These are phyloP conservation scores for Glyptemys insculpta DNA, from an alignment of 2,797 vertebrate species.

Conservation along the genomic window DNA sequence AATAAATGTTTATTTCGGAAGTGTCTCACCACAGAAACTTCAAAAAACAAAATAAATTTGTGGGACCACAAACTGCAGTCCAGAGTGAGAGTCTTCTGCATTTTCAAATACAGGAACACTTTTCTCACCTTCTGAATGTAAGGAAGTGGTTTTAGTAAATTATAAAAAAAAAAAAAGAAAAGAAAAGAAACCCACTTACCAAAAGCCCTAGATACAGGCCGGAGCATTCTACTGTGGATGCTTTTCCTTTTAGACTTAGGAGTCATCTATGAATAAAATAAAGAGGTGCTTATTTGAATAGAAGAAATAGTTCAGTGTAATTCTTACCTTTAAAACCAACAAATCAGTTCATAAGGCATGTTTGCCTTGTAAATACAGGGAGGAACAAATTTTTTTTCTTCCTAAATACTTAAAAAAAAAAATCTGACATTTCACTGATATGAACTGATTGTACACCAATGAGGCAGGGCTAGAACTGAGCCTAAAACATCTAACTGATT, in stretches of 20 bases:
- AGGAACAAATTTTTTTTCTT: rapidly evolving
- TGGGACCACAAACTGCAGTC: neutral
- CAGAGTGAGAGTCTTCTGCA: neutral
- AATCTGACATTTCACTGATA: neutral
- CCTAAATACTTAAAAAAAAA: neutral
- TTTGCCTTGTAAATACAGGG: neutral
- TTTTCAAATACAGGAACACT: neutral
- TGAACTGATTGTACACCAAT: neutral
- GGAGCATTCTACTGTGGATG: constrained; percentile 97
- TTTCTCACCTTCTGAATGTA: neutral
- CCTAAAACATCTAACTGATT: neutral
- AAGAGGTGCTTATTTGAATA: neutral
- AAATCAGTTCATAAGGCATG: neutral
- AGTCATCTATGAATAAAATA: constrained; percentile 89
- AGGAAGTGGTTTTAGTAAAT: neutral
- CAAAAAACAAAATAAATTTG: neutral
- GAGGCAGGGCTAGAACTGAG: neutral
- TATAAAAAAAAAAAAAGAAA: neutral
- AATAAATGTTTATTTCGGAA: neutral
- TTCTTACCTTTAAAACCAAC: neutral
- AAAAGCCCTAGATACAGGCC: constrained; percentile 97
- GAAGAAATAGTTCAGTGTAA: neutral
- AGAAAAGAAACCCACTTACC: constrained; percentile 80
- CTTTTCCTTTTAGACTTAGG: constrained; percentile 99
- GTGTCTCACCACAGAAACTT: neutral